These are phyloP conservation scores for Tupaia chinensis DNA, from an alignment of 2,113 vertebrate species.

Conservation along the genomic window DNA sequence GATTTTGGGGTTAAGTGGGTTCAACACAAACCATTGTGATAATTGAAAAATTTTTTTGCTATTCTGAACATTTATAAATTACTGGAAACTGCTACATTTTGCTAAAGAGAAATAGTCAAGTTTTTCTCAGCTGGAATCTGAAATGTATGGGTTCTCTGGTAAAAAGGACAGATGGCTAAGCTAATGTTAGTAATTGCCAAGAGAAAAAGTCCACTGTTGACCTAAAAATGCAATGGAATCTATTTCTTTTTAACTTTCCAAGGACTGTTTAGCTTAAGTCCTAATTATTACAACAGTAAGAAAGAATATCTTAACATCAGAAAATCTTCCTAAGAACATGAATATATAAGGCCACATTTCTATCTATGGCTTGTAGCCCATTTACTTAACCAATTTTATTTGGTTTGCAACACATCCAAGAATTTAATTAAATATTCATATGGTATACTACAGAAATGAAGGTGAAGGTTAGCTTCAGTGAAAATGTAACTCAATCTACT, in stretches of 20 bases:
- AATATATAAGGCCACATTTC: neutral
- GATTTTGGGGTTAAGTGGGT: neutral
- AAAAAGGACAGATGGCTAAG: slow-evolving; percentile 64
- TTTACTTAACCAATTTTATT: neutral
- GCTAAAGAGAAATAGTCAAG: slow-evolving; percentile 37
- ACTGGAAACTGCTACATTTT: slow-evolving; percentile 51
- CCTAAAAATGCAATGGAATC: slow-evolving; percentile 64
- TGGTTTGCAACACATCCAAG: neutral
- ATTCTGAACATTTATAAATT: slow-evolving; percentile 58
- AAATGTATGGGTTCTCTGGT: slow-evolving; percentile 32
- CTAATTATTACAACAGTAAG: slow-evolving; percentile 54
- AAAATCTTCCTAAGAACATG: slow-evolving; percentile 32
- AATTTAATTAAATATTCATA: slow-evolving; percentile 9
- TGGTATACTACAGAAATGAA: neutral
- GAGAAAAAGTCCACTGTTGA: slow-evolving; percentile 59
- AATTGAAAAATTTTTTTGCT: slow-evolving; percentile 22
- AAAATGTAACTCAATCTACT: slow-evolving; percentile 16
- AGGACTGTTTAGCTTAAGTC: slow-evolving; percentile 54
- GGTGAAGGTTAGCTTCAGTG: neutral
- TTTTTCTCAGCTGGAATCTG: slow-evolving; percentile 59
- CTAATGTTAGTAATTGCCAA: slow-evolving; percentile 70
- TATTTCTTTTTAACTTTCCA: slow-evolving; percentile 62
- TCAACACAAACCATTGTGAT: slow-evolving; percentile 34
- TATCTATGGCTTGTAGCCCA: neutral
- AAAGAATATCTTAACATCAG: slow-evolving; percentile 12